Evolutionary conservation across 2,797 vertebrate species (phyloP).

Genomic region (Chloroceryle inda): DNA sequence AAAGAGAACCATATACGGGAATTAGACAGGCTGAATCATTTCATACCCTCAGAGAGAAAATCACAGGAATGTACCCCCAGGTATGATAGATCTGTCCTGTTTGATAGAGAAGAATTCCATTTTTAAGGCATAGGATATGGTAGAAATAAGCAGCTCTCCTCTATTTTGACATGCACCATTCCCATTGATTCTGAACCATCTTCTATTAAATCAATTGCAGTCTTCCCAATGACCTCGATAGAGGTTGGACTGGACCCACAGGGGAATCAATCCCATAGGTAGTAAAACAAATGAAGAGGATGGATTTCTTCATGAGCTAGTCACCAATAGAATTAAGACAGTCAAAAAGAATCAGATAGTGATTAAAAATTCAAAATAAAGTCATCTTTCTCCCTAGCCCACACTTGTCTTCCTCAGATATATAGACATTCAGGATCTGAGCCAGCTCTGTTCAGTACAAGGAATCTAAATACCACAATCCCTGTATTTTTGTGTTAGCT

Average conservation of each 20-base stretch:
- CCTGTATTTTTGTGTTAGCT: not conserved
- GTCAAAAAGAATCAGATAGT: conserved; percentile 52
- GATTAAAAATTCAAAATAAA: conserved; percentile 67
- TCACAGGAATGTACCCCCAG: not conserved
- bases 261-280: conserved; percentile 45
- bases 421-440: not conserved
- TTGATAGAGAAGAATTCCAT: not conserved
- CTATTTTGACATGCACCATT: not conserved
- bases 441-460: not conserved
- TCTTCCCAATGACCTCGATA: conserved; percentile 25
- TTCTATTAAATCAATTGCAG: not conserved
- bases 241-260: not conserved
- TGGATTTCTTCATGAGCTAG: conserved; percentile 72
- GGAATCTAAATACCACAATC: not conserved
- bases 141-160: not conserved
- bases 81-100: not conserved
- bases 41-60: not conserved
- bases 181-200: conserved; percentile 16
- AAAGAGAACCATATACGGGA: not conserved
- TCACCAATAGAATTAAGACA: conserved; percentile 68
- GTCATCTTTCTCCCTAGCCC: not conserved
- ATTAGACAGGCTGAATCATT: not conserved
- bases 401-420: not conserved
- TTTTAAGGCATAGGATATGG: not conserved
- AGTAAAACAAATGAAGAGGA: conserved; percentile 56